These are phyloP conservation scores for Columba livia DNA, from an alignment of 2,113 vertebrate species.

Conservation along the genomic window DNA sequence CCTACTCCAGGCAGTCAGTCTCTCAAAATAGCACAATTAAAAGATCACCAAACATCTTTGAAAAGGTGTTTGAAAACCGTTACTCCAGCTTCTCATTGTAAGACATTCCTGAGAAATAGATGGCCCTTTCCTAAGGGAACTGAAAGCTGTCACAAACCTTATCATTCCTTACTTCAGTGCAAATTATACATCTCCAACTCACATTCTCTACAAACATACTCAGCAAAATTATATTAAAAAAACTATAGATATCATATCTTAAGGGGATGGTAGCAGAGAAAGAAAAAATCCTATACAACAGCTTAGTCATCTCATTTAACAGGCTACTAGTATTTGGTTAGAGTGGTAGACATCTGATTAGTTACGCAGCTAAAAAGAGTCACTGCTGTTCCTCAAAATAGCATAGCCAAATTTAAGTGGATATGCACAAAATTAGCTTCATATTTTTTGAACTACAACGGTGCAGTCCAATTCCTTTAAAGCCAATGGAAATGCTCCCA, in stretches of 20 bases:
- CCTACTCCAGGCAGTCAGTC: not conserved
- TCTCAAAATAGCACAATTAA: not conserved
- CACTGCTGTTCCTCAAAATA: not conserved
- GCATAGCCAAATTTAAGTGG: not conserved
- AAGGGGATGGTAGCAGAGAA: not conserved
- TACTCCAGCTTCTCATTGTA: not conserved
- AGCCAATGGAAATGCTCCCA: not conserved
- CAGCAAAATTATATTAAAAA: not conserved
- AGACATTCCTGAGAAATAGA: not conserved
- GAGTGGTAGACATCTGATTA: not conserved
- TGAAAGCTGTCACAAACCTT: not conserved
- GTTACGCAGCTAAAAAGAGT: not conserved
- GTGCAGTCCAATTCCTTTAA: not conserved
- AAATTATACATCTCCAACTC: not conserved
- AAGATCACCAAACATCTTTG: not conserved
- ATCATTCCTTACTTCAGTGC: not conserved
- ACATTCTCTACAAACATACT: not conserved
- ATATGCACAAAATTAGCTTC: not conserved
- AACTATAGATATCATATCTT: not conserved
- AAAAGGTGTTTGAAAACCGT: not conserved
- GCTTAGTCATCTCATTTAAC: not conserved
- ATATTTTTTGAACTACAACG: not conserved
- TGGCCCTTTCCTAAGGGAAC: not conserved
- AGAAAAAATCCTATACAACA: not conserved
- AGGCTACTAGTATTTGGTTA: not conserved